Percentiles rank a stretch among this genome's conserved stretches.
Conservation (phyloP, 2,113 vertebrate genomes). For the Microcebus lehilahytsara region DNA sequence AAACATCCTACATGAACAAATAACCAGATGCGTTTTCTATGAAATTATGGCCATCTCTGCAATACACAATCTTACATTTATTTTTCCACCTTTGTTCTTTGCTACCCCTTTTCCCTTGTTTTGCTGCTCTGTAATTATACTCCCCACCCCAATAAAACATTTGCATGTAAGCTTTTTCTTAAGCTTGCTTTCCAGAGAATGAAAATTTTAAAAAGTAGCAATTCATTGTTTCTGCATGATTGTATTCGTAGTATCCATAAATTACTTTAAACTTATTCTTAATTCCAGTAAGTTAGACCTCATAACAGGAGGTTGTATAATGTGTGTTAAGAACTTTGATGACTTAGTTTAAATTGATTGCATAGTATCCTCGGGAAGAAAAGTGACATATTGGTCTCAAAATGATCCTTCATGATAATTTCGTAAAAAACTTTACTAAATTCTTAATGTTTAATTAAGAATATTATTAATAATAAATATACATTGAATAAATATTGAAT, state of each 20-base stretch:
- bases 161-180: not conserved
- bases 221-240: not conserved
- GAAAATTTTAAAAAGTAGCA: not conserved
- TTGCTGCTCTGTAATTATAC: not conserved
- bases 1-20: not conserved
- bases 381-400: not conserved
- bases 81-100: not conserved
- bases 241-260: not conserved
- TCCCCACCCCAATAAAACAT: not conserved
- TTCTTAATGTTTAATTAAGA: not conserved
- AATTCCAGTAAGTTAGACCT: not conserved
- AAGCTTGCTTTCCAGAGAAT: not conserved
- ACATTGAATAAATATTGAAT: not conserved
- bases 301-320: not conserved
- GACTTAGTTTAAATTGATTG: not conserved
- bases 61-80: not conserved
- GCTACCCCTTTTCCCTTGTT: not conserved
- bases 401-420: not conserved
- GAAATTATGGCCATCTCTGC: not conserved
- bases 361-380: not conserved
- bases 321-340: not conserved
- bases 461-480: not conserved
- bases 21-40: not conserved
- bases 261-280: not conserved
- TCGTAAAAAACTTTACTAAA: not conserved